A percentile compares a stretch with the other conserved stretches of the same genome.
Evolutionary conservation across 2,113 vertebrate genomes (phyloP).

Genomic region (Dermatemys mawii): DNA sequence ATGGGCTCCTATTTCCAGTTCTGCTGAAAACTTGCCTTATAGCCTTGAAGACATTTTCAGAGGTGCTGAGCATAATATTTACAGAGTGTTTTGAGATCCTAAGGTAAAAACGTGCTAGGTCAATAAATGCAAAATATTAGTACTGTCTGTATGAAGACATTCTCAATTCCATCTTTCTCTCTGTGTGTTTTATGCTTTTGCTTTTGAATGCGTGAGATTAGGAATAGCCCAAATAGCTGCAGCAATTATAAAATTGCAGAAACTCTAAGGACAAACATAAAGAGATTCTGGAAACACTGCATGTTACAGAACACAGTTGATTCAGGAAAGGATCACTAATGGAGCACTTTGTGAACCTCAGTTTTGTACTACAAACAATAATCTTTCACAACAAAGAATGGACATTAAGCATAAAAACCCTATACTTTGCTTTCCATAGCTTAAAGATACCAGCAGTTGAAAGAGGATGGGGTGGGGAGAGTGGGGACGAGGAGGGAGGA

Average conservation of each 20-base stretch:
- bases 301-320: accelerated
- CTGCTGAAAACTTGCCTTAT: not conserved
- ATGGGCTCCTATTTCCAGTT: not conserved
- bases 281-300: not conserved
- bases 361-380: not conserved
- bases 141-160: not conserved
- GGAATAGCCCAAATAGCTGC: not conserved
- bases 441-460: not conserved
- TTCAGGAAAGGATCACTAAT: not conserved
- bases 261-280: not conserved
- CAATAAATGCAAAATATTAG: not conserved
- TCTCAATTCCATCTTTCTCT: not conserved
- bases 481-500: too few relatives aligned
- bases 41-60: not conserved
- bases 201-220: not conserved
- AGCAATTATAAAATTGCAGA: not conserved
- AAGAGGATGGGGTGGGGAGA: not conserved
- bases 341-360: not conserved
- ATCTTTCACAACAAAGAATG: not conserved
- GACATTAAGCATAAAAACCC: not conserved
- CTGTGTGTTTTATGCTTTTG: not conserved
- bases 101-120: not conserved
- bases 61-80: not conserved
- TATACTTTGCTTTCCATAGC: not conserved
- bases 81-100: not conserved